Percentiles rank a stretch among this genome's conserved stretches.
These are phyloP conservation scores for Willowsia nigromaculata DNA, from an alignment of 2,888 invertebrate genomes.

Conservation along the genomic window DNA sequence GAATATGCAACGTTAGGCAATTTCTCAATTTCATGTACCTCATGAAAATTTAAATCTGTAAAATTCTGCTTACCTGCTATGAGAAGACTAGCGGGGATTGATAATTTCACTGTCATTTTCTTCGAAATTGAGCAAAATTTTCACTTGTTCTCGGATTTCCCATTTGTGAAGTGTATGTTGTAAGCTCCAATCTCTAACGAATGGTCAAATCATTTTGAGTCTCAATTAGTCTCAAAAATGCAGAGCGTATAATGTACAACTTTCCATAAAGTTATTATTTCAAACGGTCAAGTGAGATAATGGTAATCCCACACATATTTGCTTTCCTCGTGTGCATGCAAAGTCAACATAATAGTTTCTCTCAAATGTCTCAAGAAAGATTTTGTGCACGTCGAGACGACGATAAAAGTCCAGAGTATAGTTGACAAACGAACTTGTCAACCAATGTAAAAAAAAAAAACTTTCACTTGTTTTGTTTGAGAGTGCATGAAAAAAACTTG, in stretches of 20 bases:
- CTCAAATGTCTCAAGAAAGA: background rate
- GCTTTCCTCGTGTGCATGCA: background rate
- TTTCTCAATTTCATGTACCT: too few relatives aligned
- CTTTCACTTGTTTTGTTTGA: slow-evolving; percentile 49
- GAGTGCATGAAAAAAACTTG: background rate
- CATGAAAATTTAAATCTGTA: too few relatives aligned
- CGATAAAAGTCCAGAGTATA: background rate
- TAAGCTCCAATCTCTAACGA: too few relatives aligned
- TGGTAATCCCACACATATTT: background rate
- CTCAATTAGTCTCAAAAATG: too few relatives aligned
- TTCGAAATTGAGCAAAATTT: slow-evolving; percentile 26
- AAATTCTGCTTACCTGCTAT: slow-evolving; percentile 25
- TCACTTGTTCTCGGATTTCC: background rate
- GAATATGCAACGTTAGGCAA: too few relatives aligned
- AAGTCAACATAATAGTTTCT: background rate
- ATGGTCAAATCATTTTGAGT: too few relatives aligned
- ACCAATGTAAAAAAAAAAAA: slow-evolving; percentile 19
- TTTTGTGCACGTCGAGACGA: background rate
- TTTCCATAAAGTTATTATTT: background rate
- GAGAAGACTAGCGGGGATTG: slow-evolving; percentile 47
- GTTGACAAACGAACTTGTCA: slow-evolving; percentile 38
- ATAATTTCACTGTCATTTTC: slow-evolving; percentile 60
- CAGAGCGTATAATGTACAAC: too few relatives aligned
- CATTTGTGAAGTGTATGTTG: background rate
- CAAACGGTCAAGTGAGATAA: background rate